Evolutionary conservation across 2,888 invertebrate species (phyloP).

Genomic region (Heliconius charithonia): DNA sequence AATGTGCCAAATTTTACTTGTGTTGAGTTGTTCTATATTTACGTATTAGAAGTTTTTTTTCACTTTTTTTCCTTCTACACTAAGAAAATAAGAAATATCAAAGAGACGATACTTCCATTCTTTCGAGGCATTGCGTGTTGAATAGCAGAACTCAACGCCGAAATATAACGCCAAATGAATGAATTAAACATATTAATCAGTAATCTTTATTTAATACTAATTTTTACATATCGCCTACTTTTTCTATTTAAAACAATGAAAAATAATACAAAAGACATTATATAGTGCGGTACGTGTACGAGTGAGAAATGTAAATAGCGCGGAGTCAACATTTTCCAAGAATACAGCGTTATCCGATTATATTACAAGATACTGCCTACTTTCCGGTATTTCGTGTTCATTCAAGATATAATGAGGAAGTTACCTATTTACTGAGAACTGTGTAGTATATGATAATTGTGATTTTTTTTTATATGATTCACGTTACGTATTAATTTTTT

Average conservation of each 20-base stretch:
- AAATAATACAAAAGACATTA: background rate
- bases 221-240: background rate
- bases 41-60: too few species aligned
- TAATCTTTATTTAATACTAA: too few species aligned
- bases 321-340: conserved; percentile 34
- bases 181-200: too few species aligned
- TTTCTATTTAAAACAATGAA: background rate
- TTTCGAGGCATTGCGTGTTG: too few species aligned
- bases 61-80: too few species aligned
- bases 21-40: too few species aligned
- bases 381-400: conserved; percentile 36
- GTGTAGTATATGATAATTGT: conserved; percentile 20
- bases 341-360: conserved; percentile 38
- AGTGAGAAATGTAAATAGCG: conserved; percentile 16
- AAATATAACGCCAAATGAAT: too few species aligned
- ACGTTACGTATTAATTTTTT: background rate
- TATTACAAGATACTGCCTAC: conserved; percentile 25
- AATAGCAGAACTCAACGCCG: too few species aligned
- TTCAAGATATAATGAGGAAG: conserved; percentile 39
- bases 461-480: conserved; percentile 10
- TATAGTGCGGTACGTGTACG: background rate
- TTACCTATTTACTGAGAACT: conserved; percentile 30
- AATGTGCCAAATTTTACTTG: too few species aligned
- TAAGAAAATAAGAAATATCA: too few species aligned
- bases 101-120: too few species aligned